These are phyloP conservation scores for Diorhabda elongata DNA, from an alignment of 1,140 invertebrate species.

Conservation along the genomic window DNA sequence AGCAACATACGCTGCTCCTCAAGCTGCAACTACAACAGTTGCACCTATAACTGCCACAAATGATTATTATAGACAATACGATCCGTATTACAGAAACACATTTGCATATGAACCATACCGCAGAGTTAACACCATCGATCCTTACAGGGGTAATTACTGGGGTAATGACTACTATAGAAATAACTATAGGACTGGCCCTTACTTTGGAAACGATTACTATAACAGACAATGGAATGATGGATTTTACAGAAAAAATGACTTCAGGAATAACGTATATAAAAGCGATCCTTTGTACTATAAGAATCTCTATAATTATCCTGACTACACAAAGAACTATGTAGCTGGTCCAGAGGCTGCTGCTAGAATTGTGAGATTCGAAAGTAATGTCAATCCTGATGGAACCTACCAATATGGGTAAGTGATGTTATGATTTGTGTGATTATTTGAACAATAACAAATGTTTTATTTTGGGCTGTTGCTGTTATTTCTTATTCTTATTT, in stretches of 20 bases:
- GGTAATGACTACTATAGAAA: constrained; percentile 8
- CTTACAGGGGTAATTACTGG: neutral
- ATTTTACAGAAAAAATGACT: neutral
- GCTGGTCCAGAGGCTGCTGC: neutral
- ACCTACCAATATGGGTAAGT: constrained; percentile 17
- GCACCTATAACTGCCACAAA: neutral
- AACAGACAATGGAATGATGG: neutral
- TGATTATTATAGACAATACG: neutral
- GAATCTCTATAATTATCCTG: neutral
- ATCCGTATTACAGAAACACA: neutral
- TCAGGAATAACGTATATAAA: constrained; percentile 3
- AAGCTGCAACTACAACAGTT: neutral
- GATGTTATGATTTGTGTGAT: no score
- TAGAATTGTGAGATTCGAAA: constrained; percentile 13
- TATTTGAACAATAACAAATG: no score
- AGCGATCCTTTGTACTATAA: neutral
- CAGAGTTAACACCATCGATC: neutral
- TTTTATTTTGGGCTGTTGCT: no score
- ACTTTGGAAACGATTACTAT: neutral
- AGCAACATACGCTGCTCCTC: neutral
- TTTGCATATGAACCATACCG: neutral
- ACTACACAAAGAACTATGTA: neutral
- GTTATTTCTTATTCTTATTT: no score
- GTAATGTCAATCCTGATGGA: constrained; percentile 19
- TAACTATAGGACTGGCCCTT: neutral